phyloP scores from a whole-genome alignment of 1,140 invertebrate species.

The Megathymus violae region DNA sequence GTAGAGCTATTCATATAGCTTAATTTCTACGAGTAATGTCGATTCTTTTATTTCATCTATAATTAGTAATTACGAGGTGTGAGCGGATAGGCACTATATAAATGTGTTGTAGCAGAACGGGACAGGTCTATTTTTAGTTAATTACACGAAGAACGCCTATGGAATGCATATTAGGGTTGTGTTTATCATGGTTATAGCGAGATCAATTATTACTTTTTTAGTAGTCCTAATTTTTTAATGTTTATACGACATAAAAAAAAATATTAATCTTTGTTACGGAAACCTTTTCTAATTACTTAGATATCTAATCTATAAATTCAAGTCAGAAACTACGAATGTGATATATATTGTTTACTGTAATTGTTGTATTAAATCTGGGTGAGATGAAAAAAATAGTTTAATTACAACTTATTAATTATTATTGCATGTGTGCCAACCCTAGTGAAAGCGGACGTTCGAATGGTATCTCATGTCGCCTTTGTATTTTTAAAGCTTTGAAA shows the following conservation, averaged over 20 bases:
- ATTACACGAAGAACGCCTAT: conserved; percentile 53
- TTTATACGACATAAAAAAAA: too few relatives aligned
- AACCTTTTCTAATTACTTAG: too few relatives aligned
- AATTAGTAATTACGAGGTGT: conserved; percentile 51
- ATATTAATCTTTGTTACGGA: too few relatives aligned
- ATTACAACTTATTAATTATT: too few relatives aligned
- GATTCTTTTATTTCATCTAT: conserved; percentile 33
- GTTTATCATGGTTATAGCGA: too few relatives aligned
- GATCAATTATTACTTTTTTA: too few relatives aligned
- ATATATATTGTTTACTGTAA: too few relatives aligned
- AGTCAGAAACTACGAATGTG: too few relatives aligned
- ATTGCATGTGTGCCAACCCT: conserved; percentile 6
- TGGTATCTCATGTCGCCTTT: conserved; percentile 24
- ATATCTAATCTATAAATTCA: too few relatives aligned
- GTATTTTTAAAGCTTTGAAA: conserved; percentile 31
- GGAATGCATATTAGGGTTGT: conserved; percentile 29
- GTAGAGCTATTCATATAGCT: conserved; percentile 4
- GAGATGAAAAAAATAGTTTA: too few relatives aligned
- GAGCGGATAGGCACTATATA: conserved; percentile 52
- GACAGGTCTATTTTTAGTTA: conserved; percentile 62
- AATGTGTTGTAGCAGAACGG: conserved; percentile 43
- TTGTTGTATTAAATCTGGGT: too few relatives aligned
- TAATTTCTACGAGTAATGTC: conserved; percentile 29
- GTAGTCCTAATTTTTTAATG: too few relatives aligned
- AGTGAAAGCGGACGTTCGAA: conserved; percentile 43